Evolutionary conservation across 2,797 vertebrate species (phyloP), one percentile per base, ranked within the genome.

Genomic region (Acanthiza pusilla): DNA sequence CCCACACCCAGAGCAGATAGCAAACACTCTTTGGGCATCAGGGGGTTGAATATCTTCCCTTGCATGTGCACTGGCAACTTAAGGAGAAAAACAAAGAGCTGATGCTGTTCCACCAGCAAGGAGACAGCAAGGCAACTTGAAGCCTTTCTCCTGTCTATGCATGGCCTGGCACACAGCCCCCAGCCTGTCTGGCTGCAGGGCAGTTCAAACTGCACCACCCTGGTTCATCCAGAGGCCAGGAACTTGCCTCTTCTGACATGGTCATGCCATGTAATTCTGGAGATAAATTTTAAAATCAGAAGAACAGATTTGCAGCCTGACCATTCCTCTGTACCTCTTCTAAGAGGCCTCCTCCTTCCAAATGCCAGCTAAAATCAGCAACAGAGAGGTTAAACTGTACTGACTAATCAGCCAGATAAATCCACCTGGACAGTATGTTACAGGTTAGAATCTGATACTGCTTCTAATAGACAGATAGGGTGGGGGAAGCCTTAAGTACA

Each of bases 211-310:
- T 32, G 14, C 53, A 61, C 10, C 40, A 77, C 15, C 9, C 25
- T 42, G 36, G 16, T 53, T 71, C 76, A 89, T 18, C n/a, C 23
- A 48, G 51, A 80, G 21, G 50, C 29, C 68, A 61, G 36, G 73
- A 85, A 63, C 25, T 6, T 73, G 11, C 10, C 8, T 26, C 18
- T 77, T 61, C 72, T 48, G 45, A 89, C 55, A 38, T 1, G 8
- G 38, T 50, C 38, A 40, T 0, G 0, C 16, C 23, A n/a, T 2
- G 1, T 21, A 34, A 74, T 38, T 60, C 29, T 62, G 85, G 6
- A 75, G 38, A 63, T 3, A 71, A 21, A 53, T 62, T 65, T 92
- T 91, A 40, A 48, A n/a, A 65, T n/a, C 4, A 73, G 51, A 50
- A 61, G 5, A 79, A 60, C 4, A 38, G 30, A 61, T 68, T 10